Percentiles rank a stretch among this genome's conserved stretches.
Evolutionary conservation across 2,797 vertebrate genomes (phyloP).

Genomic region (Lithobates sylvaticus): DNA sequence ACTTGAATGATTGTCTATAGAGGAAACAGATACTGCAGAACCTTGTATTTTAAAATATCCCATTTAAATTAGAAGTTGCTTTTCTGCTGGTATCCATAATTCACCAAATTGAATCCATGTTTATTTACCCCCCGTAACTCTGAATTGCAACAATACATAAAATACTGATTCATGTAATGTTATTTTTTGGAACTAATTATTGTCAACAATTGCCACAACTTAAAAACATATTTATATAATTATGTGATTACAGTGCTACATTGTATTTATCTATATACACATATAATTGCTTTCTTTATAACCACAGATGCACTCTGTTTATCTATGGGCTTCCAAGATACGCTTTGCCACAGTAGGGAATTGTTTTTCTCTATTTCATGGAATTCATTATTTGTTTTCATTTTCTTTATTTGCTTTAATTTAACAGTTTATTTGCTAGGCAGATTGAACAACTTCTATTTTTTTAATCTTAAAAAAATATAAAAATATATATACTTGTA

Average conservation of each 20-base stretch:
- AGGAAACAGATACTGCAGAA: not conserved
- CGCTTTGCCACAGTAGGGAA: conserved; percentile 9
- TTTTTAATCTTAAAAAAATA: not conserved
- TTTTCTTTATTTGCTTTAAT: conserved; percentile 1
- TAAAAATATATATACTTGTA: not conserved
- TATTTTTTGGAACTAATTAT: conserved; percentile 31
- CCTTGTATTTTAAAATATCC: not conserved
- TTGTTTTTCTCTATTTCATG: conserved; percentile 17
- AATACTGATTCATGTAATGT: not conserved
- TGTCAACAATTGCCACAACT: conserved; percentile 6
- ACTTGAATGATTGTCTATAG: not conserved
- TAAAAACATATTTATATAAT: conserved; percentile 51
- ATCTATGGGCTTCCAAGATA: conserved; percentile 29
- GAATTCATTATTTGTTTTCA: conserved; percentile 13
- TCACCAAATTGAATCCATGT: not conserved
- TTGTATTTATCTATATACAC: conserved; percentile 32
- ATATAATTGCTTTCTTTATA: conserved; percentile 33
- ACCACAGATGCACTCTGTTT: conserved; percentile 41
- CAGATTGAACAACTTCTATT: too few species aligned
- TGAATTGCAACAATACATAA: not conserved
- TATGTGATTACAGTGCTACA: conserved; percentile 36
- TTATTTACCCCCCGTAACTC: not conserved
- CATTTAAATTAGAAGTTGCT: not conserved
- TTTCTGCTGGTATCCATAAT: not conserved
- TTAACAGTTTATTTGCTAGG: too few species aligned